Conservation (phyloP, 2,888 invertebrate species). For the Megamerina dolium region DNA sequence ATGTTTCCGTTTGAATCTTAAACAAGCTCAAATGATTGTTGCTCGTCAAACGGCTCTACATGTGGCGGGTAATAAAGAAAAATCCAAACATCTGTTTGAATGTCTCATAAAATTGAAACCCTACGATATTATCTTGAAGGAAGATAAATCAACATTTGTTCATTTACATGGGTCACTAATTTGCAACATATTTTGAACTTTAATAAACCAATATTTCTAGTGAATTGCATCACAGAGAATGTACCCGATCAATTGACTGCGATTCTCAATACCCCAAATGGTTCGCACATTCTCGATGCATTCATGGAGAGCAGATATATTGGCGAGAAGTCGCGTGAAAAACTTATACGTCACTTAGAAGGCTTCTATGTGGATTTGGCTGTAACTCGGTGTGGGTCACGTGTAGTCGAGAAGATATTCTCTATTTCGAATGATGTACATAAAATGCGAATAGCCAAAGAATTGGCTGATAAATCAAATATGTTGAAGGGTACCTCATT, state of each 20-base stretch:
- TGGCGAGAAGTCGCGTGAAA: conserved; percentile 77
- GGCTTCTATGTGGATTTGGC: conserved; percentile 56
- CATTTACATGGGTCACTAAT: conserved; percentile 76
- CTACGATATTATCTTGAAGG: conserved; percentile 48
- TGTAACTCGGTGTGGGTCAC: conserved; percentile 66
- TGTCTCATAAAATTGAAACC: conserved; percentile 58
- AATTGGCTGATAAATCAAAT: conserved; percentile 60
- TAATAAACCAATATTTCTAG: conserved; percentile 57
- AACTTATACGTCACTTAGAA: conserved; percentile 57
- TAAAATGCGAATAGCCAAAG: conserved; percentile 61
- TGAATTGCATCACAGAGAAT: conserved; percentile 62
- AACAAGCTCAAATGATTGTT: conserved; percentile 67
- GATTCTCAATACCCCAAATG: conserved; percentile 68
- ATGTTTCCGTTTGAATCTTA: conserved; percentile 61
- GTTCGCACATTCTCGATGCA: conserved; percentile 73
- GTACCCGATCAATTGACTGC: conserved; percentile 54
- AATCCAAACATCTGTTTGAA: conserved; percentile 58
- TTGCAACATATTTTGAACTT: conserved; percentile 59
- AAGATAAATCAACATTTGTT: conserved; percentile 53
- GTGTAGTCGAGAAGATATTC: conserved; percentile 70
- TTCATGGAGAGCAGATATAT: conserved; percentile 67
- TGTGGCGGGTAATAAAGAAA: conserved; percentile 55
- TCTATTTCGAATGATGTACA: conserved; percentile 56
- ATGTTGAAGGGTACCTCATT: conserved; percentile 61
- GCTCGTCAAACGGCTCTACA: conserved; percentile 61